Base-by-base conservation (phyloP, 1,140 invertebrate species). In the Acromyrmex echinatior region DNA sequence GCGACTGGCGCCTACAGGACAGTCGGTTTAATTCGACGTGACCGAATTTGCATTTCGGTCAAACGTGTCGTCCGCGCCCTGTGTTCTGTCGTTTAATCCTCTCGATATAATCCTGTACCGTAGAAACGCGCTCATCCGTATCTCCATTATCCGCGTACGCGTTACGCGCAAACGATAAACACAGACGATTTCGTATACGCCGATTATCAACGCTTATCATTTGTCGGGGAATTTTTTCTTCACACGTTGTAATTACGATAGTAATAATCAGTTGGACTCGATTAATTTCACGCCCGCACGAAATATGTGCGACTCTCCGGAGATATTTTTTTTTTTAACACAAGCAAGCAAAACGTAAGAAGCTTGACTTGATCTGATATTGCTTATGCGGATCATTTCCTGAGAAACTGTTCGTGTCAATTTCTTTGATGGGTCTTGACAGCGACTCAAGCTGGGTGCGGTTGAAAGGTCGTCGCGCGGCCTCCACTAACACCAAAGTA, bases 31-130 rank as follows among this genome's bases (percentile, higher is more conserved):
- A 89, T 88, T 86, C 60, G 87, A 88, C 74, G 73, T 49, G 74
- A 79, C 80, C 87, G 81, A 89, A 89, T 89, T 89, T 89, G 87
- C 87, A 89, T 89, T 88, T 88, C 80, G 71, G 86, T 66, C 66
- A 63, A 84, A 66, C 87, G 70, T 39, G 62, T 78, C 31, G 53
- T 56, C 51, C 74, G 65, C 65, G 60, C 74, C 77, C 56, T 62
- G 74, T 39, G 77, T 45, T 12, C 7, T 63, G n/a, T 39, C 71
- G 86, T 80, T 84, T 85, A 84, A 87, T 74, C 73, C 35, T 18
- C 49, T 45, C 71, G 73, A 86, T 73, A 28, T 65, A 73, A 70
- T 49, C 45, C 62, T 35, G 62, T 18, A n/a, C 39, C 28, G 58
- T 73, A 66, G 71, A 90, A 87, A 87, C 78, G 58, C 63, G 25